These are phyloP conservation scores for Eilema sororculum DNA, from an alignment of 2,888 invertebrate genomes.

Conservation along the genomic window DNA sequence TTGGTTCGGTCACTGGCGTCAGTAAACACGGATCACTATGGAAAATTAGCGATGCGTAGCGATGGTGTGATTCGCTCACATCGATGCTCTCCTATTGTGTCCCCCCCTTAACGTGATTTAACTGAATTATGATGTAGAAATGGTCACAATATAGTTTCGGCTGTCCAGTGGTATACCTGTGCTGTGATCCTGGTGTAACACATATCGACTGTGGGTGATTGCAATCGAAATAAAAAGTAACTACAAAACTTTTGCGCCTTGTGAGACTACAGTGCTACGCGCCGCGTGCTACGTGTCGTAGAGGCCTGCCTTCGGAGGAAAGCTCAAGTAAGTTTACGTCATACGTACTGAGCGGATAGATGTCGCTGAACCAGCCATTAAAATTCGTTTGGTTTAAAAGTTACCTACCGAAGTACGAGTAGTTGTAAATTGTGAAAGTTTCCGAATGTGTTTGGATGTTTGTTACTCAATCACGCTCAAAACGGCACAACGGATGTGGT, in stretches of 20 bases:
- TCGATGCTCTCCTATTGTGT: slow-evolving; percentile 84
- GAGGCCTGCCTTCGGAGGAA: slow-evolving; percentile 58
- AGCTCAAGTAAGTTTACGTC: slow-evolving; percentile 70
- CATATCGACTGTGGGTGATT: slow-evolving; percentile 60
- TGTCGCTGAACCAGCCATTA: background rate
- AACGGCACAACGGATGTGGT: background rate
- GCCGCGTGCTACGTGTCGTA: slow-evolving; percentile 70
- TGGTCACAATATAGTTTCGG: slow-evolving; percentile 82
- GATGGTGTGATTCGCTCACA: slow-evolving; percentile 86
- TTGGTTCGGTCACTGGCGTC: slow-evolving; percentile 72
- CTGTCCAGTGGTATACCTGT: slow-evolving; percentile 77
- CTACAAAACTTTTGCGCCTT: slow-evolving; percentile 54
- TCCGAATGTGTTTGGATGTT: background rate
- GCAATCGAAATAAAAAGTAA: slow-evolving; percentile 17
- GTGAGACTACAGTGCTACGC: slow-evolving; percentile 69
- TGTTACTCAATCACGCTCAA: background rate
- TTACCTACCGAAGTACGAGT: background rate
- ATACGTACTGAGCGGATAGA: slow-evolving; percentile 16
- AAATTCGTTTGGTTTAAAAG: background rate
- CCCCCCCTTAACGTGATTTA: slow-evolving; percentile 85
- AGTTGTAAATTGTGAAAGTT: slow-evolving; percentile 1
- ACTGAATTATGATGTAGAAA: slow-evolving; percentile 84
- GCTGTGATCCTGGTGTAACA: slow-evolving; percentile 55
- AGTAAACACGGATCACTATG: slow-evolving; percentile 73
- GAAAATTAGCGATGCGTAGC: slow-evolving; percentile 83